Evolutionary conservation across 2,113 vertebrate species (phyloP), one percentile per base, ranked within the genome.

Genomic region (Calyptomena viridis): DNA sequence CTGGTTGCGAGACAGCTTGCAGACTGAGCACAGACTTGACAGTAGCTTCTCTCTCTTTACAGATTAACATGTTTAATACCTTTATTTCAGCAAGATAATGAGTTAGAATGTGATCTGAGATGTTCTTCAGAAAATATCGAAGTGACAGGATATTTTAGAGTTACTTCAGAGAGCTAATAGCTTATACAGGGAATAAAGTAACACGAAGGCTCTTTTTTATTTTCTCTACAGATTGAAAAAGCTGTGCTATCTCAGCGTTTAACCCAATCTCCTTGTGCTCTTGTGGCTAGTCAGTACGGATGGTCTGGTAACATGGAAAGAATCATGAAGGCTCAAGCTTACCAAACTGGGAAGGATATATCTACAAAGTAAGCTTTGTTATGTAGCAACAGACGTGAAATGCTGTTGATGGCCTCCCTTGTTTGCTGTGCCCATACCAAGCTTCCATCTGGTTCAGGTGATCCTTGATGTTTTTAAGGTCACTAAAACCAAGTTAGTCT

Each of bases 281-380:
- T 99, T 66, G 99, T 99, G 74, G 99, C 99, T 78, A 99, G 99
- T 97, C 99, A 99, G 96, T 99, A 99, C 5, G 99, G 99, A 58
- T 99, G 99, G 99, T 99, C 99, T 88, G 99, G 99, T 85, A 99
- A 99, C 97, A 99, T 99, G 99, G 99, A 99, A 96, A 98, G 99
- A 89, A 99, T 99, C 95, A 99, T 99, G 99, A 99, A 99, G 95
- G 99, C 99, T 47, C 99, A 99, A 68, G 99, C 99, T 7, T 99
- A 99, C 97, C 99, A 99, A 91, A 99, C 99, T 11, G 99, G 99
- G 90, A 99, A 99, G 97, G 99, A 99, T 94, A 99, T 99, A 96
- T 99, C 99, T n/a, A 99, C 99, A 79, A 99, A 98, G 99, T 99
- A 97, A 97, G 97, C 13, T 40, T 68, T 79, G 35, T 91, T 71